Conservation (phyloP, 92 coral and sea anemone genomes). For the Palythoa grandis region DNA sequence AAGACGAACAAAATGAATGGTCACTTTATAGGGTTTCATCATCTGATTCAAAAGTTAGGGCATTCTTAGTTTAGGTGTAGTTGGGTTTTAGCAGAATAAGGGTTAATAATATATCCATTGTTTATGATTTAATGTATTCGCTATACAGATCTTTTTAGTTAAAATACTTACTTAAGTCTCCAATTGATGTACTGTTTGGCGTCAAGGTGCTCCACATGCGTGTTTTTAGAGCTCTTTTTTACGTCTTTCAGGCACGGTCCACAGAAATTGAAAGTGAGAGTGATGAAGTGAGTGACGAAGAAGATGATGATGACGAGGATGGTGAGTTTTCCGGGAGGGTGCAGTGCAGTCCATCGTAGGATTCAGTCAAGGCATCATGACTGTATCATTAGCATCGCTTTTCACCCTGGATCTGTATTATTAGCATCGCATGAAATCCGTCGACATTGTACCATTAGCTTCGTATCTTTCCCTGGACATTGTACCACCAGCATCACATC, state of each 20-base stretch:
- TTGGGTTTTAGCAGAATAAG: too few species aligned
- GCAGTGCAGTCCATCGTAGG: conserved; percentile 90
- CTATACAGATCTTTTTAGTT: too few species aligned
- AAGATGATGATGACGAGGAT: conserved; percentile 80
- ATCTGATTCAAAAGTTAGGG: too few species aligned
- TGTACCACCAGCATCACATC: background rate
- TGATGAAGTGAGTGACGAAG: conserved; percentile 68
- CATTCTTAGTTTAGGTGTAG: too few species aligned
- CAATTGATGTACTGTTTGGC: background rate
- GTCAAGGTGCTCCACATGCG: background rate
- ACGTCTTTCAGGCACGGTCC: conserved; percentile 15
- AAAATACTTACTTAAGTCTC: too few species aligned
- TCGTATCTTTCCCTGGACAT: background rate
- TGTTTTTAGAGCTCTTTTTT: background rate
- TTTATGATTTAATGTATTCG: too few species aligned
- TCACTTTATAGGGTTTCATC: too few species aligned
- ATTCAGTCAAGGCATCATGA: background rate
- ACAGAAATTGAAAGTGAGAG: conserved; percentile 75
- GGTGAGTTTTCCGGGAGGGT: conserved; percentile 73
- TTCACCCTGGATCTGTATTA: background rate
- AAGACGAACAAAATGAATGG: too few species aligned
- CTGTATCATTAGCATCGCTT: background rate
- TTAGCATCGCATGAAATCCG: background rate
- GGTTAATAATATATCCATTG: too few species aligned
- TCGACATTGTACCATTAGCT: background rate